Conservation (phyloP, 2,888 invertebrate species). For the Phalangium opilio region DNA sequence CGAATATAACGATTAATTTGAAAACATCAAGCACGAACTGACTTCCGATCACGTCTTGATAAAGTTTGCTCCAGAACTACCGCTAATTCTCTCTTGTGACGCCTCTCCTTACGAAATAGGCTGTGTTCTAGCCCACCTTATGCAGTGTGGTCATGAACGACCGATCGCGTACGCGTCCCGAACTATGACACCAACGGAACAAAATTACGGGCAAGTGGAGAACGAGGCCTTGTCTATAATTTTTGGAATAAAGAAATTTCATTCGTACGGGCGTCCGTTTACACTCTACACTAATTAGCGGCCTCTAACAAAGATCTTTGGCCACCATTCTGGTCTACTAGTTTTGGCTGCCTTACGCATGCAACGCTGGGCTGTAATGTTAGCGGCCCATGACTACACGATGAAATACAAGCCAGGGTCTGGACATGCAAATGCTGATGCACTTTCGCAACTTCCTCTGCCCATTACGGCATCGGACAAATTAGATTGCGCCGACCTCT, state of each 20-base stretch:
- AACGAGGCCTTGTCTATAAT: slow-evolving; percentile 14
- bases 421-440: background rate
- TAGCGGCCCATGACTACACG: background rate
- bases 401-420: background rate
- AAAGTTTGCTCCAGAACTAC: slow-evolving; percentile 13
- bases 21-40: slow-evolving; percentile 2
- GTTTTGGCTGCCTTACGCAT: slow-evolving; percentile 1
- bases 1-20: slow-evolving; percentile 4
- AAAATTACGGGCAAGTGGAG: slow-evolving; percentile 20
- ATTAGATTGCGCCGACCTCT: background rate
- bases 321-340: too few species aligned
- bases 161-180: slow-evolving; percentile 21
- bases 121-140: slow-evolving; percentile 16
- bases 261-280: slow-evolving; percentile 19
- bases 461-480: background rate
- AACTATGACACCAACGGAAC: slow-evolving; percentile 17
- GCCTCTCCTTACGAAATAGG: slow-evolving; percentile 19
- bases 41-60: slow-evolving; percentile 6
- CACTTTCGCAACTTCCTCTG: background rate
- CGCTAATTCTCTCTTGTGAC: slow-evolving; percentile 18
- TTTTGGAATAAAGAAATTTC: slow-evolving; percentile 19
- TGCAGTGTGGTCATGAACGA: slow-evolving; percentile 10
- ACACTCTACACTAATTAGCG: slow-evolving; percentile 17
- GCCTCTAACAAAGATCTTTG: slow-evolving; percentile 5
- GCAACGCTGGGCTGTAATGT: slow-evolving; percentile 3